A percentile compares a stretch with the other conserved stretches of the same genome.
phyloP scores from a whole-genome alignment of 2,797 vertebrate species.

The Discoglossus pictus region DNA sequence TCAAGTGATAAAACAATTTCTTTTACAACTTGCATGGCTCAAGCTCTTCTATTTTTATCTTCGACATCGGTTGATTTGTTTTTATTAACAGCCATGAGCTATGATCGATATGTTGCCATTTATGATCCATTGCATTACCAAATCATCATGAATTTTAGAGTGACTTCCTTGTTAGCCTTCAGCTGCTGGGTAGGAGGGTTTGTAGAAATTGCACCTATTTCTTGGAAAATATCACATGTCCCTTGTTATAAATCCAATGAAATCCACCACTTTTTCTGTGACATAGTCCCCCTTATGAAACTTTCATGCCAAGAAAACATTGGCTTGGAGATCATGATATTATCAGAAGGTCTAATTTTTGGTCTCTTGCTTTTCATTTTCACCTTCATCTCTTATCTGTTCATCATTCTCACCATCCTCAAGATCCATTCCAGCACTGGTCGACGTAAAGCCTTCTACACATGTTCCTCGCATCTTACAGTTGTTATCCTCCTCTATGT shows the following conservation, averaged over 20 bases:
- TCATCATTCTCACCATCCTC: constrained; percentile 13
- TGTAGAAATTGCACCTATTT: constrained; percentile 53
- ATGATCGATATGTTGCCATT: constrained; percentile 53
- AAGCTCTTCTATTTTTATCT: constrained; percentile 58
- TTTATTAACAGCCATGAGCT: constrained; percentile 59
- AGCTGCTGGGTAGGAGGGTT: constrained; percentile 57
- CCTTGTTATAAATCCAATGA: constrained; percentile 50
- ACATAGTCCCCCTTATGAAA: constrained; percentile 57
- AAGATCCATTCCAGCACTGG: constrained; percentile 10
- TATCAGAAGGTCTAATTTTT: constrained; percentile 30
- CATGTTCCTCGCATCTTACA: constrained; percentile 8
- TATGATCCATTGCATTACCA: constrained; percentile 57
- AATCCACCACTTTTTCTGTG: constrained; percentile 61
- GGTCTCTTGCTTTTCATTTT: background rate
- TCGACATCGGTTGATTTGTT: constrained; percentile 50
- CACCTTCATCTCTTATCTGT: constrained; percentile 16
- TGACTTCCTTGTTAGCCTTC: constrained; percentile 51
- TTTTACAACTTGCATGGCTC: constrained; percentile 44
- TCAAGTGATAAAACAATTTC: constrained; percentile 43
- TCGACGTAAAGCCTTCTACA: constrained; percentile 26
- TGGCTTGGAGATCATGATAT: constrained; percentile 31
- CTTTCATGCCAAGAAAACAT: constrained; percentile 44
- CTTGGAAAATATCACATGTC: constrained; percentile 47
- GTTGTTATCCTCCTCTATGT: constrained; percentile 3
- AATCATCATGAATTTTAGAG: constrained; percentile 42